Evolutionary conservation across 2,797 vertebrate genomes (phyloP).

Genomic region (Champsocephalus esox): DNA sequence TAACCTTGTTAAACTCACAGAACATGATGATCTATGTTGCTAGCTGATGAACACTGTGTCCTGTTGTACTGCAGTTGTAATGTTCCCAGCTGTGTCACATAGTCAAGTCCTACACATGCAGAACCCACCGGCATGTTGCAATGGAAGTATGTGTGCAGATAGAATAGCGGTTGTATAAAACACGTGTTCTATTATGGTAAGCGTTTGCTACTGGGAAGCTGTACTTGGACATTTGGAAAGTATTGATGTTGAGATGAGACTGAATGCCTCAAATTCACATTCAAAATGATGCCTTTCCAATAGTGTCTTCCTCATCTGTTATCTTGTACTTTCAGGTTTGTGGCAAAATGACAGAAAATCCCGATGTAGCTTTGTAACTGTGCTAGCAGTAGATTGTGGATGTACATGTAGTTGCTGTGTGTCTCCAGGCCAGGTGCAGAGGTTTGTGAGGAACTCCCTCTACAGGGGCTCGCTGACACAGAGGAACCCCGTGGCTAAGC

Average conservation of each 20-base stretch:
- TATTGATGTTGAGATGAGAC: neutral
- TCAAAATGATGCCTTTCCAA: neutral
- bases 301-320: neutral
- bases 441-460: slow-evolving; percentile 82
- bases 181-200: slow-evolving; percentile 6
- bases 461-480: slow-evolving; percentile 90
- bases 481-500: slow-evolving; percentile 84
- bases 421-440: slow-evolving; percentile 74
- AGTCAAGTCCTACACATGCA: neutral
- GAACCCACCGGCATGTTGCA: neutral
- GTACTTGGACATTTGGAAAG: neutral
- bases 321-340: slow-evolving; percentile 1
- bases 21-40: slow-evolving; percentile 36
- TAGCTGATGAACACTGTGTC: slow-evolving; percentile 22
- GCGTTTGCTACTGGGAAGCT: neutral
- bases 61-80: neutral
- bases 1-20: slow-evolving; percentile 57
- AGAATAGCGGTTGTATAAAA: neutral
- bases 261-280: slow-evolving; percentile 2
- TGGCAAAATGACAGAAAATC: neutral
- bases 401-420: slow-evolving; percentile 55
- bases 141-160: neutral
- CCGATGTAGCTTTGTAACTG: neutral
- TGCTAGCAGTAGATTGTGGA: neutral
- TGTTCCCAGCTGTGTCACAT: slow-evolving; percentile 21